These are phyloP conservation scores for Eilema depressum DNA, from an alignment of 2,888 invertebrate species.

Conservation along the genomic window DNA sequence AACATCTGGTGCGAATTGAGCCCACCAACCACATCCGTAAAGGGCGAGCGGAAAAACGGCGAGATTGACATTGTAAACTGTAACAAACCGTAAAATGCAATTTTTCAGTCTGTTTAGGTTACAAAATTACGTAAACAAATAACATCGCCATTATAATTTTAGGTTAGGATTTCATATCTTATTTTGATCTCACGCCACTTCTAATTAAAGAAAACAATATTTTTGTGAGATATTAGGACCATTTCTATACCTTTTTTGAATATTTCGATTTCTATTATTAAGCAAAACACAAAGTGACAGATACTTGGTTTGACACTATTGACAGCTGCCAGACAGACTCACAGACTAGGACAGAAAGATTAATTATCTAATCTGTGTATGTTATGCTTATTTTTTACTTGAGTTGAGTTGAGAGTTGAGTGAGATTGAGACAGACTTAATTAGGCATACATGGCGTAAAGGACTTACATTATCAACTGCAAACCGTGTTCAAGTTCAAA, in stretches of 20 bases:
- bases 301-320: not conserved
- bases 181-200: not conserved
- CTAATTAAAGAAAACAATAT: slow-evolving; percentile 12
- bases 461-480: too few species aligned
- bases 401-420: too few species aligned
- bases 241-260: slow-evolving; percentile 6
- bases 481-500: too few species aligned
- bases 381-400: too few species aligned
- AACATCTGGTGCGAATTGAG: slow-evolving; percentile 89
- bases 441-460: too few species aligned
- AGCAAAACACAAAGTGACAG: slow-evolving; percentile 4
- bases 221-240: not conserved
- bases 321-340: too few species aligned
- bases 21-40: slow-evolving; percentile 90
- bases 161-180: not conserved
- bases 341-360: too few species aligned
- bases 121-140: slow-evolving; percentile 75
- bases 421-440: too few species aligned
- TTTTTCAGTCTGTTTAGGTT: slow-evolving; percentile 51
- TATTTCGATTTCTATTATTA: not conserved
- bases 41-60: slow-evolving; percentile 90
- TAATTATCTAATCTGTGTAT: too few species aligned
- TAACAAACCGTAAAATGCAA: slow-evolving; percentile 26
- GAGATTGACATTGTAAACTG: slow-evolving; percentile 85
- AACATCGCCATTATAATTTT: slow-evolving; percentile 12